Evolutionary conservation across 2,797 vertebrate species (phyloP).

Genomic region (Australoheros facetus): DNA sequence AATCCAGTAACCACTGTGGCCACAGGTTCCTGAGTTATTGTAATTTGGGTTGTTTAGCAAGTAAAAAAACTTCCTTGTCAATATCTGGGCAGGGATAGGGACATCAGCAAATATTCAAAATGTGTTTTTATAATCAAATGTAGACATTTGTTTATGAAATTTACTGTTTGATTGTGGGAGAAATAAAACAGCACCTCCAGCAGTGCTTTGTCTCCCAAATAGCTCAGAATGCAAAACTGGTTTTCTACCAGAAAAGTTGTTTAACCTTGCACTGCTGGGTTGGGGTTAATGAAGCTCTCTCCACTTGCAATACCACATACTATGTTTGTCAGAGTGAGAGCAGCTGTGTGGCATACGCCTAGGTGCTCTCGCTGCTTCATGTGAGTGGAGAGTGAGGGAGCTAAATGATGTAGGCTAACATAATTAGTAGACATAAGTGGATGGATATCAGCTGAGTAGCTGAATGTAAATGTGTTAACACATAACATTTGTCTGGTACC

Average conservation of each 20-base stretch:
- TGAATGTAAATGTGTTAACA: background rate
- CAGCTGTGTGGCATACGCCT: background rate
- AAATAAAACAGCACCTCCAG: background rate
- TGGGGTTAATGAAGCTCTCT: background rate
- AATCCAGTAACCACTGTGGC: conserved; percentile 28
- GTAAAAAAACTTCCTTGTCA: background rate
- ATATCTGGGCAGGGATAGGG: background rate
- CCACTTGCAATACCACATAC: background rate
- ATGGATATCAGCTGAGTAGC: background rate
- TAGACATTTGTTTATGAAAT: background rate
- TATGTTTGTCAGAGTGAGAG: background rate
- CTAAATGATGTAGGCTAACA: background rate
- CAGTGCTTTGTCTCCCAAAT: background rate
- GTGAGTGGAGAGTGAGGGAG: background rate
- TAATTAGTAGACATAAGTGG: background rate
- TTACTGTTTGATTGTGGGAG: background rate
- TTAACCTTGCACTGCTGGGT: background rate
- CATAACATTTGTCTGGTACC: background rate
- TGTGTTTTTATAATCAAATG: background rate
- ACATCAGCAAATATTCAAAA: background rate
- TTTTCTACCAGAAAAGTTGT: background rate
- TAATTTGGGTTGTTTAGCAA: conserved; percentile 20
- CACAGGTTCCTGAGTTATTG: conserved; percentile 24
- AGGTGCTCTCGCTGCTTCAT: background rate
- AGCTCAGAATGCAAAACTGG: background rate